These are phyloP conservation scores for Paramormyrops hopkinsi DNA, from an alignment of 2,797 vertebrate species.

Conservation along the genomic window DNA sequence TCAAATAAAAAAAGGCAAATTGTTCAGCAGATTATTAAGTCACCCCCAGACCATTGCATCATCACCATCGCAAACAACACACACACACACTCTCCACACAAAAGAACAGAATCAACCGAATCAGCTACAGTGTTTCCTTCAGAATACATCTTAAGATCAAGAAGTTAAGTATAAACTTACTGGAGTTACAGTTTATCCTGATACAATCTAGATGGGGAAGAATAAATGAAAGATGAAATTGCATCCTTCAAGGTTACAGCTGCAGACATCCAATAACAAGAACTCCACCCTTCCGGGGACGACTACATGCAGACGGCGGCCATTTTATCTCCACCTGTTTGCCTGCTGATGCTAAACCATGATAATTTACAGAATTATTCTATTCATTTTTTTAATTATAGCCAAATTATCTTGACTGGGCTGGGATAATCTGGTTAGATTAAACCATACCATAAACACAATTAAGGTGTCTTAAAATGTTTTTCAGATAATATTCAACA, in stretches of 20 bases:
- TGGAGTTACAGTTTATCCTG: constrained; percentile 99
- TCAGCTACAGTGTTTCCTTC: constrained; percentile 38
- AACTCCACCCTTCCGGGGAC: constrained; percentile 99
- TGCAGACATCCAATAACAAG: constrained; percentile 99
- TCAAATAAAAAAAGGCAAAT: neutral
- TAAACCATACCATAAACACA: neutral
- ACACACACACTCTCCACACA: constrained; percentile 22
- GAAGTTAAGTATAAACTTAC: constrained; percentile 99
- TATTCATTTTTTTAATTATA: neutral
- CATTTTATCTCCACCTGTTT: constrained; percentile 96
- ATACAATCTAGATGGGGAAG: constrained; percentile 99
- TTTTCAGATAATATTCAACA: constrained; percentile 88
- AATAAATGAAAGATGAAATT: constrained; percentile 99
- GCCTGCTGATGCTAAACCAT: neutral
- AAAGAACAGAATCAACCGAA: constrained; percentile 42
- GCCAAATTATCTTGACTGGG: neutral
- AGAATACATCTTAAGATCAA: constrained; percentile 54
- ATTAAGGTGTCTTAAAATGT: neutral
- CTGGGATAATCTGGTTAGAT: neutral
- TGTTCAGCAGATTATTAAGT: constrained; percentile 20
- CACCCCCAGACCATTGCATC: neutral
- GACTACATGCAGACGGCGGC: constrained; percentile 99
- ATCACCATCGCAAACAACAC: neutral
- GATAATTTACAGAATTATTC: neutral
- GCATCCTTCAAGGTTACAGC: constrained; percentile 99